These are phyloP conservation scores for Pristionchus exspectatus DNA, from an alignment of 2,888 invertebrate genomes.

Conservation along the genomic window DNA sequence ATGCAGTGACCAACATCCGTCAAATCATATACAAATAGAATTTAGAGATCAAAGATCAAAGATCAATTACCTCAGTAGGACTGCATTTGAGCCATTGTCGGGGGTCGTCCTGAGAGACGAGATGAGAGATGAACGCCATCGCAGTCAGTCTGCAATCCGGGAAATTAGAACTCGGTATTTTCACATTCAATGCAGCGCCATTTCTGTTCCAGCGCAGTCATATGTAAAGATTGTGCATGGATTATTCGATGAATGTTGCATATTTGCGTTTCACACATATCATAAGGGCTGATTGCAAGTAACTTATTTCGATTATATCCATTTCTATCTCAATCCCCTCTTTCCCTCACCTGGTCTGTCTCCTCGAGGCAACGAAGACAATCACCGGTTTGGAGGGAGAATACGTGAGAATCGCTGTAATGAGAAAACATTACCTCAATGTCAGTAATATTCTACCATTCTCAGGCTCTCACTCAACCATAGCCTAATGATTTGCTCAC, in stretches of 20 bases:
- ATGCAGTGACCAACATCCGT: neutral
- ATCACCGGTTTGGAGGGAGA: constrained; percentile 93
- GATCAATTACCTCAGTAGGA: constrained; percentile 36
- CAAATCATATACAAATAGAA: too few species aligned
- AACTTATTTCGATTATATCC: too few species aligned
- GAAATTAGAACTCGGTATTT: neutral
- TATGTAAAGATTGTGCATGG: too few species aligned
- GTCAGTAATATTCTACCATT: neutral
- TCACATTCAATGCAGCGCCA: neutral
- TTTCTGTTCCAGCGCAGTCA: too few species aligned
- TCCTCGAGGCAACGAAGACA: constrained; percentile 94
- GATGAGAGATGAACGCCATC: constrained; percentile 90
- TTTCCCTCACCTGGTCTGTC: constrained; percentile 86
- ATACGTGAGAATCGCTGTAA: constrained; percentile 89
- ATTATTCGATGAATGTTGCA: too few species aligned
- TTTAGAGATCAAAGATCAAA: neutral
- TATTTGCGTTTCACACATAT: too few species aligned
- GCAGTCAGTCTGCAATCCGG: constrained; percentile 87
- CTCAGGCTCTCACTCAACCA: neutral
- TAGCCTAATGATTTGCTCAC: constrained; percentile 69
- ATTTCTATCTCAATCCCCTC: neutral
- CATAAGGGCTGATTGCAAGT: too few species aligned
- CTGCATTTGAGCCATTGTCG: constrained; percentile 94
- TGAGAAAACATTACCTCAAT: neutral
- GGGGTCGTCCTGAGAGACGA: constrained; percentile 92